Conservation (phyloP, 2,888 invertebrate genomes). For the Heliothis peltigera region DNA sequence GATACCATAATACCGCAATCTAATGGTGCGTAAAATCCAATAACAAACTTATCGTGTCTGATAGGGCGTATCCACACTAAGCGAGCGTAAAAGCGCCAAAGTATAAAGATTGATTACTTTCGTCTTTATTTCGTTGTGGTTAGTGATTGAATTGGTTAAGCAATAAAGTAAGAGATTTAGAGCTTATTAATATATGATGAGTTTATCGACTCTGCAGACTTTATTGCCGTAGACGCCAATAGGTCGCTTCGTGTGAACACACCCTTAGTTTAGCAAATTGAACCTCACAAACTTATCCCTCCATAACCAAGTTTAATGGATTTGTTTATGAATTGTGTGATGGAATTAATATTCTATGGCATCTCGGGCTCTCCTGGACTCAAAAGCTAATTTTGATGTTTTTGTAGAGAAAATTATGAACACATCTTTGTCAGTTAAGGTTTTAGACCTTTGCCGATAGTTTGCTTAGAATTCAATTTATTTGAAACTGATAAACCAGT, state of each 20-base stretch:
- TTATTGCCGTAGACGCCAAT: too few relatives aligned
- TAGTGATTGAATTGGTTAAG: slow-evolving; percentile 1
- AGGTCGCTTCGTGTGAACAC: slow-evolving; percentile 6
- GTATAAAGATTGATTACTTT: background rate
- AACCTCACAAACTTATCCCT: slow-evolving; percentile 30
- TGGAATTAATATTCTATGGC: background rate
- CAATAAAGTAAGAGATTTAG: background rate
- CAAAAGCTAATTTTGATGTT: too few relatives aligned
- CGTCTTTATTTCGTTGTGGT: background rate
- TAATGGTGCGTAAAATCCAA: slow-evolving; percentile 41
- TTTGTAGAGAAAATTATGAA: too few relatives aligned
- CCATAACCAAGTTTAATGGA: slow-evolving; percentile 14
- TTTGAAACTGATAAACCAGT: too few relatives aligned
- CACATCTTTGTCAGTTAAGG: too few relatives aligned
- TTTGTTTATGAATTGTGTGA: background rate
- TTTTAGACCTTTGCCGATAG: too few relatives aligned
- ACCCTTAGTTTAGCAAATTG: background rate
- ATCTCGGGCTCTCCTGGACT: too few relatives aligned
- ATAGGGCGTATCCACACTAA: slow-evolving; percentile 22
- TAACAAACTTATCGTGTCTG: slow-evolving; percentile 35
- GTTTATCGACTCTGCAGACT: too few relatives aligned
- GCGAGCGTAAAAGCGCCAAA: background rate
- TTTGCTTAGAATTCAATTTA: too few relatives aligned
- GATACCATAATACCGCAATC: slow-evolving; percentile 13
- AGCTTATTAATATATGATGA: background rate